Conservation (phyloP, 2,113 vertebrate species). For the Gopherus evgoodei region DNA sequence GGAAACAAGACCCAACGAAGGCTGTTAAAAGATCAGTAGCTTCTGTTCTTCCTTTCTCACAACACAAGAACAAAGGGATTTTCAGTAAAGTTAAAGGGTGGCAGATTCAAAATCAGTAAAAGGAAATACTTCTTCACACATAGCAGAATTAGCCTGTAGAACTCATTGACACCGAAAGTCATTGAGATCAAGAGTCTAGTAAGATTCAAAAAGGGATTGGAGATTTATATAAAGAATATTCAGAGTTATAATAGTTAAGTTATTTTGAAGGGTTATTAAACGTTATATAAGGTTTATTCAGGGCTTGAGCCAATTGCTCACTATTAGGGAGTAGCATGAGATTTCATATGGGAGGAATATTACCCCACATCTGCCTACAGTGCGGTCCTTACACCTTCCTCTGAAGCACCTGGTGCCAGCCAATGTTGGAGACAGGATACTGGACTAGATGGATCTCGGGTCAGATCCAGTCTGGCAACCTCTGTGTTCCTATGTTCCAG, state of each 20-base stretch:
- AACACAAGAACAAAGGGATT: background rate
- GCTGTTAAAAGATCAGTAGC: background rate
- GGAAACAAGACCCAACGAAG: background rate
- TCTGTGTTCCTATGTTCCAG: background rate
- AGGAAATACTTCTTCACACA: rapidly evolving
- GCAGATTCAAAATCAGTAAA: background rate
- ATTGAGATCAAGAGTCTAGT: background rate
- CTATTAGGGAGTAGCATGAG: background rate
- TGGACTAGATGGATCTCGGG: background rate
- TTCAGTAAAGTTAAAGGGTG: background rate
- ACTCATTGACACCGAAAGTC: background rate
- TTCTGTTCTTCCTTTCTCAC: background rate
- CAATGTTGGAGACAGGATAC: background rate
- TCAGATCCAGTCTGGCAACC: background rate
- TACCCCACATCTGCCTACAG: background rate
- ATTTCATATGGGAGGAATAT: background rate
- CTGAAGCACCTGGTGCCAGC: rapidly evolving
- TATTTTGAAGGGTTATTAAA: background rate
- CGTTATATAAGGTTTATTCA: background rate
- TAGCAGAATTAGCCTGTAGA: background rate
- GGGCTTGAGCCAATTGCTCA: background rate
- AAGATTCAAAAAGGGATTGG: background rate
- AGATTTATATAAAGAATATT: background rate
- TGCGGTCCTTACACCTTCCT: background rate
- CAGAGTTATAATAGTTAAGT: background rate